These are phyloP conservation scores for Ornithorhynchus anatinus DNA, from an alignment of 2,113 vertebrate species.

Conservation along the genomic window DNA sequence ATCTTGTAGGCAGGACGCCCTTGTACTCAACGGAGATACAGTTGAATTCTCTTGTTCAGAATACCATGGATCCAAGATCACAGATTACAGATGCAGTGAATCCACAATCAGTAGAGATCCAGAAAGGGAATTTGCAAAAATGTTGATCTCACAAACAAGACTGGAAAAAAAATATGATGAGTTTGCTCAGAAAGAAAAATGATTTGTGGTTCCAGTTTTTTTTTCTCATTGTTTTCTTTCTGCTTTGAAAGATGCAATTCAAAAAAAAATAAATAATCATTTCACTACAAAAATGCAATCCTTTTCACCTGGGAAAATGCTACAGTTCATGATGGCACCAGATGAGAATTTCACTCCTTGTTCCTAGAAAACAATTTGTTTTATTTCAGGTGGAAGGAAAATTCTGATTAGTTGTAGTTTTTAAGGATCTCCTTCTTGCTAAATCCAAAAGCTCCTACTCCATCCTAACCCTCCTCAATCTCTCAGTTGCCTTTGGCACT, in stretches of 20 bases:
- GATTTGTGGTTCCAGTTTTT: not conserved
- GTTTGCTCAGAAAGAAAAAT: no score
- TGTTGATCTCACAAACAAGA: constrained; percentile 10
- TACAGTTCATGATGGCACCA: constrained; percentile 9
- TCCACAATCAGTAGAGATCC: no score
- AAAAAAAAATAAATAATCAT: not conserved
- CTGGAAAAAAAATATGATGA: no score
- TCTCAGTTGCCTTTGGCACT: no score
- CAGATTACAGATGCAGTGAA: no score
- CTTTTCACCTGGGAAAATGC: constrained; percentile 27
- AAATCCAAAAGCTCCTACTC: no score
- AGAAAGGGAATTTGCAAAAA: no score
- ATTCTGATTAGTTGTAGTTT: no score
- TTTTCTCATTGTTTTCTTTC: not conserved
- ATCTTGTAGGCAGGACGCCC: not conserved
- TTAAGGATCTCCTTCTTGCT: no score
- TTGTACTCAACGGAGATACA: not conserved
- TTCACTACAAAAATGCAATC: not conserved
- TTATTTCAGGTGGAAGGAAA: constrained; percentile 24
- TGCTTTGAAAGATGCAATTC: constrained; percentile 2
- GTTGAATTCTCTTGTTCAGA: constrained; percentile 17
- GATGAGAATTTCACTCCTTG: not conserved
- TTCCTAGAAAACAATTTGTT: constrained; percentile 23
- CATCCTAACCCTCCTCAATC: no score
- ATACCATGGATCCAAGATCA: no score